Conservation (phyloP, 2,113 vertebrate species). For the Oncorhynchus nerka region DNA sequence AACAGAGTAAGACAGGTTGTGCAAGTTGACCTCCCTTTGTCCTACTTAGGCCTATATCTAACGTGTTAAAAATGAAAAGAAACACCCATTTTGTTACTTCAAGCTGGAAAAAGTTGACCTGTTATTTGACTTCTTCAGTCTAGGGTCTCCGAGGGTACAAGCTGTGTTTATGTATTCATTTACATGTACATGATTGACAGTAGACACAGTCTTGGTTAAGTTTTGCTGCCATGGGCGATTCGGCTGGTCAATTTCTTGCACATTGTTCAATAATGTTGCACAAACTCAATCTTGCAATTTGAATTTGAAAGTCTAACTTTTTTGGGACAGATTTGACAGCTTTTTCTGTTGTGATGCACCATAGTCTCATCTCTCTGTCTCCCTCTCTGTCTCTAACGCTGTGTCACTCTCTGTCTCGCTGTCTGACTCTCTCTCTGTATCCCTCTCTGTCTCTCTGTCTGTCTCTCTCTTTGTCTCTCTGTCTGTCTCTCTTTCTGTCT, state of each 20-base stretch:
- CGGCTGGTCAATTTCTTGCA: too few relatives aligned
- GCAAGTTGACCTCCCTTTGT: background rate
- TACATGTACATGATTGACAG: too few relatives aligned
- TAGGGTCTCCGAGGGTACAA: too few relatives aligned
- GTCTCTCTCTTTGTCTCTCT: background rate
- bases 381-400: background rate
- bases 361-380: background rate
- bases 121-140: background rate
- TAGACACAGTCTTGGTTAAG: too few relatives aligned
- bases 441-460: background rate
- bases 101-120: slow-evolving; percentile 6
- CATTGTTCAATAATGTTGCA: too few relatives aligned
- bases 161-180: too few relatives aligned
- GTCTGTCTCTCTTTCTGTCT: too few relatives aligned
- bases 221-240: too few relatives aligned
- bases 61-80: background rate
- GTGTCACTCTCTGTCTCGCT: too few relatives aligned
- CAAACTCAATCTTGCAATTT: background rate
- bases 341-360: background rate
- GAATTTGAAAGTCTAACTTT: background rate
- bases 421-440: background rate
- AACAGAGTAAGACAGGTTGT: background rate
- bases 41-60: background rate
- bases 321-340: background rate
- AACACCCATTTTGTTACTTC: slow-evolving; percentile 1